Evolutionary conservation across 2,113 vertebrate genomes (phyloP).

Genomic region (Cavia aperea): DNA sequence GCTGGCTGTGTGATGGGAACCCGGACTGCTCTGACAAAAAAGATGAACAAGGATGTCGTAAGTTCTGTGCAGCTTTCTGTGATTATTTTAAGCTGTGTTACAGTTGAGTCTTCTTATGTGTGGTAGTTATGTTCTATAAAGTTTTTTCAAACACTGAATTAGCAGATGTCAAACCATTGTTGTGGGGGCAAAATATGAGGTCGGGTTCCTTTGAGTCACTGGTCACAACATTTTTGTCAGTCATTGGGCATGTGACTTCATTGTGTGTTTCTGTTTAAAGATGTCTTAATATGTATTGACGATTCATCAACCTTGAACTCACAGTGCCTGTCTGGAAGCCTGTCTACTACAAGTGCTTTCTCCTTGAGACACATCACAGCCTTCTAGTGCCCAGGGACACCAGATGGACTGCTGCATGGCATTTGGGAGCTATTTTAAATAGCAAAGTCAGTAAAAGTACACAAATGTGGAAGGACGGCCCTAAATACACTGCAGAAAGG

Average conservation of each 20-base stretch:
- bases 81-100: neutral
- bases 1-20: conserved; percentile 86
- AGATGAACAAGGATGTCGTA: conserved; percentile 83
- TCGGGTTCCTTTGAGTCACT: neutral
- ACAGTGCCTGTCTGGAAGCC: neutral
- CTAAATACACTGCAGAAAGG: neutral
- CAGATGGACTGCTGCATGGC: too few species aligned
- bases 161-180: neutral
- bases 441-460: neutral
- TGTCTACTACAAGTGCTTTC: neutral
- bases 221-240: neutral
- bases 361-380: neutral
- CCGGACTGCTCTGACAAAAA: conserved; percentile 81
- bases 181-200: neutral
- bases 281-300: neutral
- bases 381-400: neutral
- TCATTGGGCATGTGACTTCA: neutral
- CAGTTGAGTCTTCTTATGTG: neutral
- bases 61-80: conserved; percentile 47
- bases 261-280: neutral
- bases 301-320: neutral
- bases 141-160: neutral
- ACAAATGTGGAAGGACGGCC: too few species aligned
- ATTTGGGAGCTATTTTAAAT: too few species aligned
- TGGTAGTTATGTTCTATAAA: neutral